These are phyloP conservation scores for Trichacis sp. DNA, from an alignment of 2,888 invertebrate species.

Conservation along the genomic window DNA sequence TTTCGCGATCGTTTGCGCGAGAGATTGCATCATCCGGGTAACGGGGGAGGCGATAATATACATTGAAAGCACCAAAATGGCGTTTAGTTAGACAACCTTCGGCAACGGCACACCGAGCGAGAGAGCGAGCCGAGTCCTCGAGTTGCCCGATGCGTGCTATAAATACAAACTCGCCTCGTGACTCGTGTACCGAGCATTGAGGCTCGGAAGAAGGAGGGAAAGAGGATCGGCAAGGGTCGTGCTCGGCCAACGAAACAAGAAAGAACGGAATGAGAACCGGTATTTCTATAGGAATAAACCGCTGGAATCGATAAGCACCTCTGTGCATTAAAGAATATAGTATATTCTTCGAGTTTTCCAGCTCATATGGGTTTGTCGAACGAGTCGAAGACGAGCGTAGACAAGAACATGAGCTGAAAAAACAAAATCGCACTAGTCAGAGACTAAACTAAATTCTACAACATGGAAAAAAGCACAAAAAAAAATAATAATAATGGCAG, in stretches of 20 bases:
- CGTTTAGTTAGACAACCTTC: conserved; percentile 60
- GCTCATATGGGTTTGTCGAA: no score
- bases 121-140: conserved; percentile 31
- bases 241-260: conserved; percentile 39
- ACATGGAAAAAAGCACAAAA: no score
- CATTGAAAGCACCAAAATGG: conserved; percentile 57
- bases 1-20: conserved; percentile 49
- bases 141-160: conserved; percentile 53
- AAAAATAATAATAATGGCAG: no score
- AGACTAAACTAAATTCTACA: no score
- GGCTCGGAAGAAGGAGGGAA: conserved; percentile 42
- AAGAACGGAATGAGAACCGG: conserved; percentile 46
- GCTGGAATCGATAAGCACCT: conserved; percentile 27
- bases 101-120: conserved; percentile 39
- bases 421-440: no score
- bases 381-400: no score
- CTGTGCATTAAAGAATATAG: no score
- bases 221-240: conserved; percentile 45
- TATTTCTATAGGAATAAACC: conserved; percentile 45
- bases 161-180: conserved; percentile 60
- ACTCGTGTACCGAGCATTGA: conserved; percentile 53
- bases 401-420: no score
- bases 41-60: conserved; percentile 9
- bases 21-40: conserved; percentile 32
- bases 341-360: no score